Percentiles rank a stretch among this genome's conserved stretches.
These are phyloP conservation scores for Clepsis dumicolana DNA, from an alignment of 2,888 invertebrate genomes.

Conservation along the genomic window DNA sequence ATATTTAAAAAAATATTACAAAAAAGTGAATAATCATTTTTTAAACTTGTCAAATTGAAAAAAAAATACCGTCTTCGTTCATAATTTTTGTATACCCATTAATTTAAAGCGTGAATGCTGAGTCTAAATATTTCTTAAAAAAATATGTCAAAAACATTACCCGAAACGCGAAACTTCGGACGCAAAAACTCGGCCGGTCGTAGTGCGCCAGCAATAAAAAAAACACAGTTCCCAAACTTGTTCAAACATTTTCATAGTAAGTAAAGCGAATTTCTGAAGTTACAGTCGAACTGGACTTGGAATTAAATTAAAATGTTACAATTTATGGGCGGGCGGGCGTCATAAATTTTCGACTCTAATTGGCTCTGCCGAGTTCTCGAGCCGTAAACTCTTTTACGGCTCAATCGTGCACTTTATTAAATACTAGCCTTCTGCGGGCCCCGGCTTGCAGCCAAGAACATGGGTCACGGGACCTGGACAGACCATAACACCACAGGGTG, in stretches of 20 bases:
- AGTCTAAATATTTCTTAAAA: too few relatives aligned
- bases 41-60: too few relatives aligned
- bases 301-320: conserved; percentile 83
- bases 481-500: too few relatives aligned
- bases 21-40: too few relatives aligned
- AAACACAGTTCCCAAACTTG: conserved; percentile 22
- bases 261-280: conserved; percentile 53
- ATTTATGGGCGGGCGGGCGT: conserved; percentile 73
- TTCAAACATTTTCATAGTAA: conserved; percentile 39
- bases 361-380: conserved; percentile 72
- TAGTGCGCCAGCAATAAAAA: conserved; percentile 21
- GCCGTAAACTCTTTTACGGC: conserved; percentile 81
- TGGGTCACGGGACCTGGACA: background rate
- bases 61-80: too few relatives aligned
- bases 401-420: conserved; percentile 74
- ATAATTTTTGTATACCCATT: too few relatives aligned
- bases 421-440: conserved; percentile 49
- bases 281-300: conserved; percentile 60
- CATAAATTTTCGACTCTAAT: conserved; percentile 81
- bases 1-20: too few relatives aligned
- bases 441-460: background rate
- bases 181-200: background rate
- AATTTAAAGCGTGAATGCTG: too few relatives aligned
- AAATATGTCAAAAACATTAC: background rate
- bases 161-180: background rate